These are phyloP conservation scores for Lepidocyrtinus sp. DNA, from an alignment of 2,888 invertebrate genomes.

Conservation along the genomic window DNA sequence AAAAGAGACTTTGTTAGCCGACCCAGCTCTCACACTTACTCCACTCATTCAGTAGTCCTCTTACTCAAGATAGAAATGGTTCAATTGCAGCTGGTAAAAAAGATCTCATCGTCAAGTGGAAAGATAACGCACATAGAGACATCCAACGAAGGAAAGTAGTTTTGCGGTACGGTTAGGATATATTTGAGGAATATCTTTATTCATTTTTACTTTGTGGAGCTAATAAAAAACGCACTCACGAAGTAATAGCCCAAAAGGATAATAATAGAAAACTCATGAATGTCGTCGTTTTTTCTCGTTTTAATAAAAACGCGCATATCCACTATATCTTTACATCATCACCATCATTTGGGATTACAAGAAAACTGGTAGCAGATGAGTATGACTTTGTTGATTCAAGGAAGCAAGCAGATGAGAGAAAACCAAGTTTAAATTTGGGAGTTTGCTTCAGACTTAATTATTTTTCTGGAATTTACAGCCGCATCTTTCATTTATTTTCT, in stretches of 20 bases:
- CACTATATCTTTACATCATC: not conserved
- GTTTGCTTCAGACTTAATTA: slow-evolving; percentile 51
- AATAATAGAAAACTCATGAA: slow-evolving; percentile 13
- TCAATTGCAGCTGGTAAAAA: slow-evolving; percentile 51
- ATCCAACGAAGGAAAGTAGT: slow-evolving; percentile 17
- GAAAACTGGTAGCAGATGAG: slow-evolving; percentile 1
- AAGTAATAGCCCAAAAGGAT: slow-evolving; percentile 10
- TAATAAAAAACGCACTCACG: not conserved
- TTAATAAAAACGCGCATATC: slow-evolving; percentile 1
- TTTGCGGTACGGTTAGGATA: not conserved
- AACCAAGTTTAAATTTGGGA: slow-evolving; percentile 11
- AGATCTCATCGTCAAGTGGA: slow-evolving; percentile 55
- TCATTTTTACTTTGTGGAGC: not conserved
- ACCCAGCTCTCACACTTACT: slow-evolving; percentile 2
- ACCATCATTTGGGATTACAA: slow-evolving; percentile 3
- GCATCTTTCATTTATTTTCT: slow-evolving; percentile 33
- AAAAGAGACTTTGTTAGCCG: not conserved
- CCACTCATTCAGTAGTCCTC: not conserved
- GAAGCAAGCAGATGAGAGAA: not conserved
- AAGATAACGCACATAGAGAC: slow-evolving; percentile 50
- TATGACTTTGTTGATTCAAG: slow-evolving; percentile 10
- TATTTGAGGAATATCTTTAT: not conserved
- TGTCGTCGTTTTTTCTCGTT: slow-evolving; percentile 9
- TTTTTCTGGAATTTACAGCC: slow-evolving; percentile 50
- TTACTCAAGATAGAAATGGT: slow-evolving; percentile 26